Conservation (phyloP, 2,113 vertebrate genomes). For the Heterotilapia buettikoferi region DNA sequence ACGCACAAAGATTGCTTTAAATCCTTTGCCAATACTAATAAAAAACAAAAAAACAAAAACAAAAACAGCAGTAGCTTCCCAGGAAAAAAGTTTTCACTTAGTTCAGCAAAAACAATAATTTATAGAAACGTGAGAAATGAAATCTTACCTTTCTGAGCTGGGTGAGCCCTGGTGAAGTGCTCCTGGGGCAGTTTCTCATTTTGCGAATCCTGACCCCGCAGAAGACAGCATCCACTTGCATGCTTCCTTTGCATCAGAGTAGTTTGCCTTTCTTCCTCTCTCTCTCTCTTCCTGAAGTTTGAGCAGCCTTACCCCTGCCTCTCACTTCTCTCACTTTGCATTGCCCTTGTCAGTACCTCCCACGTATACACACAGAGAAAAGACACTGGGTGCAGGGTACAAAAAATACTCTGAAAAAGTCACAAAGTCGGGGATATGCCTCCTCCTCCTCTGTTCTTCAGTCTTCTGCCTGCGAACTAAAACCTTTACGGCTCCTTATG, state of each 20-base stretch:
- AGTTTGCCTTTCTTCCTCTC: not conserved
- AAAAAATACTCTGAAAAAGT: slow-evolving; percentile 5
- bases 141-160: slow-evolving; percentile 69
- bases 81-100: not conserved
- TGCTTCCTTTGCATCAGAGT: slow-evolving; percentile 56
- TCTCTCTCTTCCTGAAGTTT: not conserved
- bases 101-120: not conserved
- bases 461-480: slow-evolving; percentile 2
- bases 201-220: slow-evolving; percentile 67
- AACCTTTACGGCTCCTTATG: slow-evolving; percentile 30
- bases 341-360: slow-evolving; percentile 45
- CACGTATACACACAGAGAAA: not conserved
- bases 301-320: slow-evolving; percentile 23
- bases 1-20: not conserved
- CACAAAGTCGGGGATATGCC: slow-evolving; percentile 20
- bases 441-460: slow-evolving; percentile 13
- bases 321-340: slow-evolving; percentile 37
- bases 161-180: slow-evolving; percentile 64
- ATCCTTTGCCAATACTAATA: not conserved
- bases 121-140: not conserved
- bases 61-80: not conserved
- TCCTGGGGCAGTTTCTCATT: slow-evolving; percentile 66
- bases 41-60: not conserved
- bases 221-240: slow-evolving; percentile 70
- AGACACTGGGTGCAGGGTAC: not conserved